phyloP scores from a whole-genome alignment of 92 coral and sea anemone species.

The Muricea muricata region DNA sequence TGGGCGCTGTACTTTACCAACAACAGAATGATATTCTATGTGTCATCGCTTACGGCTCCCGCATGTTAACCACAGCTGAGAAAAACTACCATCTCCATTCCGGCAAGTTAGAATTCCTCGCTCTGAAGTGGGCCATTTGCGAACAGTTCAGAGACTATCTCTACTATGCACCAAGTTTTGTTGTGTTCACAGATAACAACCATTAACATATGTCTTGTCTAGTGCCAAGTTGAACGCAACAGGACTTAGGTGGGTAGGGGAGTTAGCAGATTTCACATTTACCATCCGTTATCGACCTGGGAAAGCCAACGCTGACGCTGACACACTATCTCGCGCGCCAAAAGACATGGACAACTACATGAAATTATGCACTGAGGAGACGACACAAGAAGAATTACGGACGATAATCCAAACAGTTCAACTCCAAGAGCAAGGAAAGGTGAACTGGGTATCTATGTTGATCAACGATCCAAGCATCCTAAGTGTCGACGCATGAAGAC shows the following conservation, averaged over 20 bases:
- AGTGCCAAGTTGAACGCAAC: not conserved
- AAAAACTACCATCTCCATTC: slow-evolving; percentile 53
- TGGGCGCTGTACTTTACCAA: too few relatives aligned
- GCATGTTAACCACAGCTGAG: slow-evolving; percentile 44
- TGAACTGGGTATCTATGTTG: not conserved
- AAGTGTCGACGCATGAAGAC: not conserved
- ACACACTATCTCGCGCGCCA: slow-evolving; percentile 37
- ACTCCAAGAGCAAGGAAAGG: not conserved
- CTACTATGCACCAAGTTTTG: slow-evolving; percentile 18
- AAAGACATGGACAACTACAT: slow-evolving; percentile 5
- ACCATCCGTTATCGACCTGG: slow-evolving; percentile 36
- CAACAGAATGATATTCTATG: slow-evolving; percentile 40
- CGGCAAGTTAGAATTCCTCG: slow-evolving; percentile 46
- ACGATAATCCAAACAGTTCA: not conserved
- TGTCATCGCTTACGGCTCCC: slow-evolving; percentile 54
- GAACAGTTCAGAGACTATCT: slow-evolving; percentile 56
- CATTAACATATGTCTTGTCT: slow-evolving; percentile 37
- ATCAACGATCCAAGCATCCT: not conserved
- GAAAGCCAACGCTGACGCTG: slow-evolving; percentile 44
- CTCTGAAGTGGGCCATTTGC: slow-evolving; percentile 43
- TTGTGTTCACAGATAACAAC: slow-evolving; percentile 31
- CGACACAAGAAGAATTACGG: slow-evolving; percentile 19
- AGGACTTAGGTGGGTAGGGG: slow-evolving; percentile 39
- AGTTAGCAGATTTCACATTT: slow-evolving; percentile 53
- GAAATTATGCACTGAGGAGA: slow-evolving; percentile 16